A percentile compares a stretch with the other conserved stretches of the same genome.
Conservation (phyloP, 2,113 vertebrate genomes). For the Chelonoidis abingdonii region DNA sequence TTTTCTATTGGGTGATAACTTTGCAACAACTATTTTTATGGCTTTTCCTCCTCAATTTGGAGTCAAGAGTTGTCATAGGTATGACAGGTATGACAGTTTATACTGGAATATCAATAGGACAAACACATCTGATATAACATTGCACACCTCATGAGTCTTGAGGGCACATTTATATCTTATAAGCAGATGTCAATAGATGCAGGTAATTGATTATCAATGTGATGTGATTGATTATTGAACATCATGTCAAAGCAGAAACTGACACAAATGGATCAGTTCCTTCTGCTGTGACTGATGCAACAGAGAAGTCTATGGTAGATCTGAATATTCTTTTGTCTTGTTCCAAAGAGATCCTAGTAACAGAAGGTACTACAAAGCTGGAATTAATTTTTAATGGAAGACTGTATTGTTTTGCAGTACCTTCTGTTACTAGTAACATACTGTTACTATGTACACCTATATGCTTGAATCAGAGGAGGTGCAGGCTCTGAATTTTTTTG, state of each 20-base stretch:
- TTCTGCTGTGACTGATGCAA: neutral
- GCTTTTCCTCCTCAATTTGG: too few species aligned
- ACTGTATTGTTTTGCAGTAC: neutral
- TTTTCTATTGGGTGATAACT: neutral
- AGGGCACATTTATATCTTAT: neutral
- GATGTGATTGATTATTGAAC: neutral
- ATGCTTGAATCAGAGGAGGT: neutral
- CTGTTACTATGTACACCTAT: neutral
- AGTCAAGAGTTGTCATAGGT: neutral
- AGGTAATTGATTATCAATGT: neutral
- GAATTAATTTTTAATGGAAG: neutral
- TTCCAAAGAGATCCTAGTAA: neutral
- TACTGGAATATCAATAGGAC: too few species aligned
- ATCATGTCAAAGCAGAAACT: neutral
- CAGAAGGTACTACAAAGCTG: neutral
- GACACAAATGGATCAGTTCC: neutral
- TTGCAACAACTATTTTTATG: neutral
- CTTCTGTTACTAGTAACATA: too few species aligned
- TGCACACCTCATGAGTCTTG: neutral
- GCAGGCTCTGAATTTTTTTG: neutral
- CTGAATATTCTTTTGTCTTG: neutral
- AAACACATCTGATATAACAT: too few species aligned
- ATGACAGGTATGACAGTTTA: neutral
- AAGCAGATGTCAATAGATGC: neutral
- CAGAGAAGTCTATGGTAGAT: accelerated